These are phyloP conservation scores for Mormyrus hasselquistii DNA, from an alignment of 2,797 vertebrate species.

Conservation along the genomic window DNA sequence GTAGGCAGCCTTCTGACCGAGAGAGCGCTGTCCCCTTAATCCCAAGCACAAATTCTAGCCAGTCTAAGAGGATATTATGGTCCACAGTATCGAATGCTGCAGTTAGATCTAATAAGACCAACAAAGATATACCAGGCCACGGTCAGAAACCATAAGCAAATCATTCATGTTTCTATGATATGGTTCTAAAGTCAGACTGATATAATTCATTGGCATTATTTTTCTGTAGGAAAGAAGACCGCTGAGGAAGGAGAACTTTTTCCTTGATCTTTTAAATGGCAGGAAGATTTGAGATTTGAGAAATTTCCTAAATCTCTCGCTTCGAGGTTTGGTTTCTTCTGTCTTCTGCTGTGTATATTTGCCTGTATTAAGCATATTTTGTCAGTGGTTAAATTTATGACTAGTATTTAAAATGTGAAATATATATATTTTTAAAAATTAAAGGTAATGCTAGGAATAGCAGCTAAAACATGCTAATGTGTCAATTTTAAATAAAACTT, in stretches of 20 bases:
- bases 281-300: too few species aligned
- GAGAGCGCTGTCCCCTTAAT: neutral
- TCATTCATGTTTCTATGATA: neutral
- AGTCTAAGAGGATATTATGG: neutral
- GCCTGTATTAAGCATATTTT: neutral
- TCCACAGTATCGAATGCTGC: neutral
- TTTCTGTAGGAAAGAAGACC: neutral
- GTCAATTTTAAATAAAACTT: neutral
- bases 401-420: neutral
- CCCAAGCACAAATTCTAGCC: neutral
- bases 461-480: neutral
- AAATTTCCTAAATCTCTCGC: too few species aligned
- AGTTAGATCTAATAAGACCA: neutral
- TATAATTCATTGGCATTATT: neutral
- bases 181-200: neutral
- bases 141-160: neutral
- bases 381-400: neutral
- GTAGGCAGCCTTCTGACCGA: too few species aligned
- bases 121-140: neutral
- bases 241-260: neutral
- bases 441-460: neutral
- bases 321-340: neutral
- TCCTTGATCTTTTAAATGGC: too few species aligned
- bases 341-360: neutral
- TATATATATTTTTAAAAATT: neutral